Percentiles rank a stretch among this genome's conserved stretches.
Evolutionary conservation across 2,888 invertebrate genomes (phyloP).

Genomic region (Zygogramma bicolorata): DNA sequence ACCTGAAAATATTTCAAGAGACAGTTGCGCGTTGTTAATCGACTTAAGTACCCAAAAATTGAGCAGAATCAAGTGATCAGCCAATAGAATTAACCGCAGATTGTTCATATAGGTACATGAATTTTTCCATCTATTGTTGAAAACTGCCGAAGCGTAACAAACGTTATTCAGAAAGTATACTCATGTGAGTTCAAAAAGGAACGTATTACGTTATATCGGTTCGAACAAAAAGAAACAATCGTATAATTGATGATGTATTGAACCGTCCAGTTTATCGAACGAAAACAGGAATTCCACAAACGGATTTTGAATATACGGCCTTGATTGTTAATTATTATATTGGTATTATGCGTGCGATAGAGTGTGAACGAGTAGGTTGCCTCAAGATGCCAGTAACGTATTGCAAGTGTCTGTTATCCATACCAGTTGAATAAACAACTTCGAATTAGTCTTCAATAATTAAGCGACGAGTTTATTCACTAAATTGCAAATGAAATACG

Average conservation of each 20-base stretch:
- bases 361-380: conserved; percentile 33
- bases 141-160: conserved; percentile 37
- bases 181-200: conserved; percentile 41
- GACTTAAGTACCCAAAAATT: conserved; percentile 40
- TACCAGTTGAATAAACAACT: not conserved
- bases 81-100: conserved; percentile 37
- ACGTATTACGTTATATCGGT: conserved; percentile 21
- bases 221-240: conserved; percentile 38
- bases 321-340: conserved; percentile 40
- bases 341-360: conserved; percentile 29
- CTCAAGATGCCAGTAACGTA: conserved; percentile 25
- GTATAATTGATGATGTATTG: conserved; percentile 34
- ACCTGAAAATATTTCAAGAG: not conserved
- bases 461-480: not conserved
- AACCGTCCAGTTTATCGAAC: conserved; percentile 29
- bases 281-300: conserved; percentile 43
- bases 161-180: conserved; percentile 27
- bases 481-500: not conserved
- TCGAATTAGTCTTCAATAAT: conserved; percentile 2
- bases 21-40: conserved; percentile 24
- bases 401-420: conserved; percentile 2
- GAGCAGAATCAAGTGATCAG: conserved; percentile 39
- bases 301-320: conserved; percentile 36
- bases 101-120: conserved; percentile 33
- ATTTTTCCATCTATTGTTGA: conserved; percentile 42